A percentile compares a stretch with the other conserved stretches of the same genome.
Conservation (phyloP, 1,140 invertebrate species). For the Oryzaephilus surinamensis region DNA sequence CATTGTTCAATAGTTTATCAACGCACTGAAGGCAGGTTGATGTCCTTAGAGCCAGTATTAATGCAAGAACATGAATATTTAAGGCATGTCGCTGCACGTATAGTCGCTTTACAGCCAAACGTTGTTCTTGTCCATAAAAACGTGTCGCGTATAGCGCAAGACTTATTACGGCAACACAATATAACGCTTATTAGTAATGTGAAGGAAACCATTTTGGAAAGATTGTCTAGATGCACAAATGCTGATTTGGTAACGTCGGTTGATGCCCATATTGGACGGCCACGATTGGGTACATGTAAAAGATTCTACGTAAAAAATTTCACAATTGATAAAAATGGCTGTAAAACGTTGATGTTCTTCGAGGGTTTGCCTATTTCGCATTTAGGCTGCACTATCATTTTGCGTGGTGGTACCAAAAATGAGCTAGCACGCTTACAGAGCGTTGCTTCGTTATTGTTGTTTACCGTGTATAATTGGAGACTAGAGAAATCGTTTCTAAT, state of each 20-base stretch:
- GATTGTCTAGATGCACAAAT: constrained; percentile 70
- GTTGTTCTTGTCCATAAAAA: constrained; percentile 84
- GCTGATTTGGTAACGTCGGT: constrained; percentile 84
- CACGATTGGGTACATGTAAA: constrained; percentile 77
- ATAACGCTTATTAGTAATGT: constrained; percentile 86
- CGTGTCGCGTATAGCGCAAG: constrained; percentile 81
- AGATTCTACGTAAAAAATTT: constrained; percentile 69
- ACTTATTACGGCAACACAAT: constrained; percentile 64
- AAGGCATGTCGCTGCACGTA: constrained; percentile 77
- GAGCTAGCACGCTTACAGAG: constrained; percentile 77
- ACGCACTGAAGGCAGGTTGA: constrained; percentile 78
- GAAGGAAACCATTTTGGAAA: constrained; percentile 71
- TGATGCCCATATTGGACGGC: constrained; percentile 74
- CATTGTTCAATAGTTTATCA: constrained; percentile 87
- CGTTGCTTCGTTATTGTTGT: constrained; percentile 70
- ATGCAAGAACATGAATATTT: constrained; percentile 89
- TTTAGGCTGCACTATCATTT: constrained; percentile 79
- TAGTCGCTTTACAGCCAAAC: constrained; percentile 72
- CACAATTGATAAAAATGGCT: constrained; percentile 41
- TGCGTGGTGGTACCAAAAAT: constrained; percentile 63
- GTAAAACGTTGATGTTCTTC: constrained; percentile 87
- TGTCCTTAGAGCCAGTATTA: constrained; percentile 83
- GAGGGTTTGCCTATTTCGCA: constrained; percentile 78
- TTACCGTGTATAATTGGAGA: constrained; percentile 83
- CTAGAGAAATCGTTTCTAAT: constrained; percentile 85